These are phyloP conservation scores for Bagarius yarrelli DNA, from an alignment of 2,113 vertebrate species.

Conservation along the genomic window DNA sequence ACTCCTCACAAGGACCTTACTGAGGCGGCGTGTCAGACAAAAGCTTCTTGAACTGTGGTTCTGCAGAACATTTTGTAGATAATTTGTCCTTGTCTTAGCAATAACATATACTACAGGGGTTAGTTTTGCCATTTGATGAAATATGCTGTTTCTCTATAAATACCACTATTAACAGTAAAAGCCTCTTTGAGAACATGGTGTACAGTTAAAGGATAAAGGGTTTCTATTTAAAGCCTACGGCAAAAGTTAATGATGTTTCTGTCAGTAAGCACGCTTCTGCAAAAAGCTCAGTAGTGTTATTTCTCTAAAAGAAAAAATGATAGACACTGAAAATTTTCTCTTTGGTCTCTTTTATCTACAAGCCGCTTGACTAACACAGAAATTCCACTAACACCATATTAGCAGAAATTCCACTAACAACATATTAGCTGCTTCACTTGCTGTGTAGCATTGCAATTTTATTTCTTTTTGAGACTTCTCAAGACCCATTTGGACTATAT, in stretches of 20 bases:
- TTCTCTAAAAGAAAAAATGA: background rate
- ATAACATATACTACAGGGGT: background rate
- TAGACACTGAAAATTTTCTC: background rate
- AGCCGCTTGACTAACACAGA: background rate
- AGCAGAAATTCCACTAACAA: no score
- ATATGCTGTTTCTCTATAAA: conserved; percentile 31
- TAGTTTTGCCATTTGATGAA: conserved; percentile 26
- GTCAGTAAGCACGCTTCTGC: conserved; percentile 15
- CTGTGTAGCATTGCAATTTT: background rate
- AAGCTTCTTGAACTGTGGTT: background rate
- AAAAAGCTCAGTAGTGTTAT: background rate
- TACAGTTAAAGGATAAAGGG: conserved; percentile 5
- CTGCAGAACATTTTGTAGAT: background rate
- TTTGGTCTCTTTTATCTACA: background rate
- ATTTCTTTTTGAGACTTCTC: background rate
- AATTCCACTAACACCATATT: background rate
- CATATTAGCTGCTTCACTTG: no score
- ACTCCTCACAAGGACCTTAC: conserved; percentile 49
- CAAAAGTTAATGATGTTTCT: conserved; percentile 24
- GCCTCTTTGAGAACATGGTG: conserved; percentile 10
- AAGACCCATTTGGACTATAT: background rate
- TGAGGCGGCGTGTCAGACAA: background rate
- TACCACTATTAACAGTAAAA: conserved; percentile 11
- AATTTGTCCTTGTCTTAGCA: conserved; percentile 11
- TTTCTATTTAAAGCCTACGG: conserved; percentile 16